Conservation (phyloP, 1,140 invertebrate genomes). For the Caerostris extrusa region DNA sequence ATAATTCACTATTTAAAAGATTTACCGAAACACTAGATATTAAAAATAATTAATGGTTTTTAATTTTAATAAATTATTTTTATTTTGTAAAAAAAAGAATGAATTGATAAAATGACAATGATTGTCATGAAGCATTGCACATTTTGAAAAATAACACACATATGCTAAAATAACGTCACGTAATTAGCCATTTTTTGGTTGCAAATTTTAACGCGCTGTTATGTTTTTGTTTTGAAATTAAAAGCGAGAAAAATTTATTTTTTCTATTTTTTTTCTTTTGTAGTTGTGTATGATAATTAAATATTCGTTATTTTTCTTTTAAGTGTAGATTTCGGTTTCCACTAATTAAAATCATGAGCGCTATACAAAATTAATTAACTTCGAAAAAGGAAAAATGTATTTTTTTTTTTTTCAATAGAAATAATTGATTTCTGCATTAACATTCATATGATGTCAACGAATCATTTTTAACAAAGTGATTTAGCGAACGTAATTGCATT, state of each 20-base stretch:
- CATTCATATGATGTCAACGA: neutral
- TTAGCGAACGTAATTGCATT: neutral
- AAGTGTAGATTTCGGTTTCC: neutral
- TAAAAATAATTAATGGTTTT: too few relatives aligned
- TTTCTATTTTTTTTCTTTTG: neutral
- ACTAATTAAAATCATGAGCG: neutral
- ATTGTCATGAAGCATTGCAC: too few relatives aligned
- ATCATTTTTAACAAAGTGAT: neutral
- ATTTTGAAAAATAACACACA: too few relatives aligned
- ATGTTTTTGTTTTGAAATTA: constrained; percentile 8
- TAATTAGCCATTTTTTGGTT: too few relatives aligned
- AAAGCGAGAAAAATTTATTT: neutral
- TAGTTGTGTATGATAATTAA: neutral
- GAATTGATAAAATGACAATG: too few relatives aligned
- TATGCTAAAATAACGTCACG: too few relatives aligned
- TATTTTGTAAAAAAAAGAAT: too few relatives aligned
- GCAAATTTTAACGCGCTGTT: neutral
- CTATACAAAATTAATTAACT: neutral
- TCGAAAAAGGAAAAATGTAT: neutral
- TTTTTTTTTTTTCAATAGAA: neutral
- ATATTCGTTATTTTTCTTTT: neutral
- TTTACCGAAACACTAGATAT: too few relatives aligned
- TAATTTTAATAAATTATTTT: too few relatives aligned
- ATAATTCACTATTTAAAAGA: too few relatives aligned
- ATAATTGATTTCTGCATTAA: neutral